Percentiles rank a stretch among this genome's conserved stretches.
phyloP scores from a whole-genome alignment of 1,140 invertebrate genomes.

The Zaprionus gabonicus region DNA sequence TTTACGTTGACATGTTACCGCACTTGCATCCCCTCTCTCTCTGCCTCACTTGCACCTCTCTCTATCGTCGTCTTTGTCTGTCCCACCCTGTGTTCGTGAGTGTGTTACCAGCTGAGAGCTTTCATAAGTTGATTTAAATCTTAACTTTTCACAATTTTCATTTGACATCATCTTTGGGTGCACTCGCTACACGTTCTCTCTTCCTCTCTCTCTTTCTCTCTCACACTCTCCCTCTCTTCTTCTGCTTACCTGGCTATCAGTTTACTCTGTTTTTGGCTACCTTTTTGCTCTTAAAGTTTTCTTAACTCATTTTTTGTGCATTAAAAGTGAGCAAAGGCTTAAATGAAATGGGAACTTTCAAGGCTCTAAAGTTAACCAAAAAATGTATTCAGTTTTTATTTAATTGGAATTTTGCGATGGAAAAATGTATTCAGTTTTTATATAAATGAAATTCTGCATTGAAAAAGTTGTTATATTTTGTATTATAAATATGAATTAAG shows the following conservation, averaged over 20 bases:
- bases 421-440: not conserved
- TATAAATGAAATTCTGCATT: not conserved
- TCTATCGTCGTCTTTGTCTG: not conserved
- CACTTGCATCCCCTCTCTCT: not conserved
- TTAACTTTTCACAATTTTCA: slow-evolving; percentile 49
- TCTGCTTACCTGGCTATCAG: not conserved
- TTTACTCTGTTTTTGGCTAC: not conserved
- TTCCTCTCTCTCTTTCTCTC: not conserved
- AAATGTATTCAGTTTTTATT: not conserved
- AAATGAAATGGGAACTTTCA: not conserved
- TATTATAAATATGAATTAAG: not conserved
- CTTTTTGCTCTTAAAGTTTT: not conserved
- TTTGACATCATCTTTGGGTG: slow-evolving; percentile 18
- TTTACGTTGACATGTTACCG: slow-evolving; percentile 65
- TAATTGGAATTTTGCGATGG: not conserved
- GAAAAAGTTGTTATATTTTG: no score
- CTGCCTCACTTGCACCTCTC: not conserved
- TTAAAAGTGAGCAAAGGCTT: not conserved
- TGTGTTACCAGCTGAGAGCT: slow-evolving; percentile 59
- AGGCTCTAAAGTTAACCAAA: not conserved
- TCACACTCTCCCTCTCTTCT: not conserved
- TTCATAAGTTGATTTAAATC: slow-evolving; percentile 76
- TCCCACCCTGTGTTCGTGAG: not conserved
- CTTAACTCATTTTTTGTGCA: not conserved
- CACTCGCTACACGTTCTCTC: not conserved